Evolutionary conservation across 2,797 vertebrate species (phyloP).

Genomic region (Sebastes melanostomus): DNA sequence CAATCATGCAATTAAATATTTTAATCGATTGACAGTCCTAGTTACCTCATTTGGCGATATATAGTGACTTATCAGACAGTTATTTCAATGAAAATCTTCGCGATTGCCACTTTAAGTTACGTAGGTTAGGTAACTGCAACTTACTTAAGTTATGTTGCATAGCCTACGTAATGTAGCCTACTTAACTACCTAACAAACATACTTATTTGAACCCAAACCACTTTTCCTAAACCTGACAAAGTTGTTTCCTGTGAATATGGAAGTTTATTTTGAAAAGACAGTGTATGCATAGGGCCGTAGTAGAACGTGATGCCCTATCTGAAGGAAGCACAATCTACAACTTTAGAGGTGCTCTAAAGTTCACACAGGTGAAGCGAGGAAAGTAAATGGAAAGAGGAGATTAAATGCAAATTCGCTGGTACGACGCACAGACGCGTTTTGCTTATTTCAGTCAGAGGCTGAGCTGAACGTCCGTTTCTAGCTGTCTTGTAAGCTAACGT

Average conservation of each 20-base stretch:
- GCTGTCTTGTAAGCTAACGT: background rate
- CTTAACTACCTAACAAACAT: background rate
- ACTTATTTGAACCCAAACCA: background rate
- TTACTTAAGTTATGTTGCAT: background rate
- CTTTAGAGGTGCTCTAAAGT: background rate
- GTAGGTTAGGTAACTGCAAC: no score
- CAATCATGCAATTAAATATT: no score
- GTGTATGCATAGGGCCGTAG: background rate
- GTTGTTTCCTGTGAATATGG: background rate
- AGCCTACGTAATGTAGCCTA: background rate
- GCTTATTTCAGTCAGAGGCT: background rate
- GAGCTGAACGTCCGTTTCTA: background rate
- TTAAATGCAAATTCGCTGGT: background rate
- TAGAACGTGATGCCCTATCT: no score
- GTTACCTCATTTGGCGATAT: no score
- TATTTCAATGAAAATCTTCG: background rate
- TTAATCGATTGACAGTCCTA: no score
- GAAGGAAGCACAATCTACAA: no score
- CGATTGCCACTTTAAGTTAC: background rate
- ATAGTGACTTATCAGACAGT: no score
- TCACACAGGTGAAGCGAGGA: background rate
- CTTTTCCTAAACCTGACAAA: background rate
- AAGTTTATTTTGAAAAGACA: background rate
- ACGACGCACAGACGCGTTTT: no score
- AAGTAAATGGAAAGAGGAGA: background rate